These are phyloP conservation scores for Macquaria ambigua DNA, from an alignment of 2,113 vertebrate species.

Conservation along the genomic window DNA sequence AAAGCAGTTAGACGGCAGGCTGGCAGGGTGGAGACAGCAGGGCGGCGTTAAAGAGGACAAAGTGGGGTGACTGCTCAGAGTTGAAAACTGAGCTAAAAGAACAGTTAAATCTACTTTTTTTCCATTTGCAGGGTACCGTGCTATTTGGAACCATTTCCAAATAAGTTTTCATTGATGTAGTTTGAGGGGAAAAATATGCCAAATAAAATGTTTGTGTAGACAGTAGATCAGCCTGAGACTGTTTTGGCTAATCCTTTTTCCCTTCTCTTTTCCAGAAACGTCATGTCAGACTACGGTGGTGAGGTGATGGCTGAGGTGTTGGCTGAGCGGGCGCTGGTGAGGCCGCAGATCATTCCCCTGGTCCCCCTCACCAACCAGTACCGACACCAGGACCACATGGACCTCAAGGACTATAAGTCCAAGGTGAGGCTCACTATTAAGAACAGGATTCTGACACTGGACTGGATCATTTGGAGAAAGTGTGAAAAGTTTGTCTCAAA, in stretches of 20 bases:
- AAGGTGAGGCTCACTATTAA: slow-evolving; percentile 84
- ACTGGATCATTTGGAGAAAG: too few species aligned
- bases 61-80: neutral
- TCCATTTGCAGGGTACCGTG: neutral
- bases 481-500: neutral
- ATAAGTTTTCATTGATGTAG: neutral
- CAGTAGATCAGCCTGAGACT: neutral
- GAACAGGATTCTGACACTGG: too few species aligned
- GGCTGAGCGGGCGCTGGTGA: slow-evolving; percentile 93
- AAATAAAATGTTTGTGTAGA: too few species aligned
- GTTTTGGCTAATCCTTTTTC: neutral
- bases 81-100: neutral
- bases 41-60: neutral
- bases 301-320: slow-evolving; percentile 97
- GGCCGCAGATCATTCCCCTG: slow-evolving; percentile 95
- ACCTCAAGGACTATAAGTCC: slow-evolving; percentile 94
- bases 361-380: slow-evolving; percentile 93
- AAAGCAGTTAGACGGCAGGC: neutral
- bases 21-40: neutral
- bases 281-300: slow-evolving; percentile 93
- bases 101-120: neutral
- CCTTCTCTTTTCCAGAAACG: slow-evolving; percentile 85
- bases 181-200: neutral
- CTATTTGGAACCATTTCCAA: neutral
- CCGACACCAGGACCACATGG: slow-evolving; percentile 93